Conservation (phyloP, 2,113 vertebrate genomes). For the Lamprologus lemairii region DNA sequence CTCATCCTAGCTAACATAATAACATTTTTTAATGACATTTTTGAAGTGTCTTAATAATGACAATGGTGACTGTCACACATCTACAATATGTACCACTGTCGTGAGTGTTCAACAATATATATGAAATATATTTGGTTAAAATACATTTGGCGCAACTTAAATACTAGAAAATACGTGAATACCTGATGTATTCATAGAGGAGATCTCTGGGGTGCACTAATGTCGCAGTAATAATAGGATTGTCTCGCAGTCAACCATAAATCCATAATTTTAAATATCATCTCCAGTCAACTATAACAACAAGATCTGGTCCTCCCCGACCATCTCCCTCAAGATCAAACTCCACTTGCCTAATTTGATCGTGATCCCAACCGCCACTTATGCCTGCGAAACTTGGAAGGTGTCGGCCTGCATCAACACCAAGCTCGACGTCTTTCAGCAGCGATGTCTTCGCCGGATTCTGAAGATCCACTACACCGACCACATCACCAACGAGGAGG, state of each 20-base stretch:
- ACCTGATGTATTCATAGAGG: not conserved
- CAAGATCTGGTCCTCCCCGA: not conserved
- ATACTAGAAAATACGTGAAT: not conserved
- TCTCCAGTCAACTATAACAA: not conserved
- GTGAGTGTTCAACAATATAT: not conserved
- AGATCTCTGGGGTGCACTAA: not conserved
- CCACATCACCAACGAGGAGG: not conserved
- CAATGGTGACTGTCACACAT: not conserved
- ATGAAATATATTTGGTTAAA: not conserved
- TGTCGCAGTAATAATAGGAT: fast-evolving
- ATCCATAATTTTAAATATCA: not conserved
- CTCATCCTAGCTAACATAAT: not conserved
- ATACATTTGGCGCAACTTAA: not conserved
- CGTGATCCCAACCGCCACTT: not conserved
- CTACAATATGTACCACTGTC: not conserved
- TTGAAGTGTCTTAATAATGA: not conserved
- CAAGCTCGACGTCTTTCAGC: not conserved
- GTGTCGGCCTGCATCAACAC: not conserved
- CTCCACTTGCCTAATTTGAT: fast-evolving
- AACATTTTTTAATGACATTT: not conserved
- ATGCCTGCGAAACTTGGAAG: not conserved
- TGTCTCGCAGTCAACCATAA: fast-evolving
- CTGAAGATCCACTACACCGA: not conserved
- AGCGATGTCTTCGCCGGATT: not conserved
- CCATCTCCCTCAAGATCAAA: not conserved